Conservation (phyloP, 2,113 vertebrate genomes). For the Chaetops frenatus region DNA sequence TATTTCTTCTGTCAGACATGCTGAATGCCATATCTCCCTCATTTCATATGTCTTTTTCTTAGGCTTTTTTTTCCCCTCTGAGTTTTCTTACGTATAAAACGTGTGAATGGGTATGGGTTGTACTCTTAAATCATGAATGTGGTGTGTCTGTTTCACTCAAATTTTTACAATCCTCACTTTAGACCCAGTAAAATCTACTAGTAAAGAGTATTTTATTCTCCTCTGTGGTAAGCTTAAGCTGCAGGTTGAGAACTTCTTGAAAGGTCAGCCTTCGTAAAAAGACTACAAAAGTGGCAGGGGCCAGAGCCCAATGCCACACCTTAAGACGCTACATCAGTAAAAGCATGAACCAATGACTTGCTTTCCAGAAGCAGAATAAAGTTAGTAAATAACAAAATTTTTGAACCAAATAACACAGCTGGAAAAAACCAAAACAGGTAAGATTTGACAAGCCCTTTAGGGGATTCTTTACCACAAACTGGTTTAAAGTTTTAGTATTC, state of each 20-base stretch:
- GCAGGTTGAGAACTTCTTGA: background rate
- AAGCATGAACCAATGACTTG: background rate
- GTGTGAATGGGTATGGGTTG: conserved; percentile 24
- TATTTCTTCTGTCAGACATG: conserved; percentile 51
- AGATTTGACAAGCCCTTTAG: background rate
- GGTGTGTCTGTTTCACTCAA: background rate
- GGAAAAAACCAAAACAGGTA: fast-evolving
- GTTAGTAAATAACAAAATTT: background rate
- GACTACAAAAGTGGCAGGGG: background rate
- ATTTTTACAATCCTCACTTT: background rate
- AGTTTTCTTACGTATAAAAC: conserved; percentile 29
- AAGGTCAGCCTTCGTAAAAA: background rate
- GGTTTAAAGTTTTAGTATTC: background rate
- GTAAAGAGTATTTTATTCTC: background rate
- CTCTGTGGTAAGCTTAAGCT: background rate
- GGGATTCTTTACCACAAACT: background rate
- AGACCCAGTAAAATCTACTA: background rate
- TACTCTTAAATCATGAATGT: conserved; percentile 44
- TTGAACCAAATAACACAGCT: background rate
- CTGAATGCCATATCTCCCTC: conserved; percentile 27
- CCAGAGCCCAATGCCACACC: background rate
- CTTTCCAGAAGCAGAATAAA: background rate
- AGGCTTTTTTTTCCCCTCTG: background rate
- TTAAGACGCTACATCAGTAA: background rate
- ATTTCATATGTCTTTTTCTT: conserved; percentile 1